A percentile compares a stretch with the other conserved stretches of the same genome.
Evolutionary conservation across 53 echinoderm and acorn worm species (phyloP).

Genomic region (Antedon mediterranea): DNA sequence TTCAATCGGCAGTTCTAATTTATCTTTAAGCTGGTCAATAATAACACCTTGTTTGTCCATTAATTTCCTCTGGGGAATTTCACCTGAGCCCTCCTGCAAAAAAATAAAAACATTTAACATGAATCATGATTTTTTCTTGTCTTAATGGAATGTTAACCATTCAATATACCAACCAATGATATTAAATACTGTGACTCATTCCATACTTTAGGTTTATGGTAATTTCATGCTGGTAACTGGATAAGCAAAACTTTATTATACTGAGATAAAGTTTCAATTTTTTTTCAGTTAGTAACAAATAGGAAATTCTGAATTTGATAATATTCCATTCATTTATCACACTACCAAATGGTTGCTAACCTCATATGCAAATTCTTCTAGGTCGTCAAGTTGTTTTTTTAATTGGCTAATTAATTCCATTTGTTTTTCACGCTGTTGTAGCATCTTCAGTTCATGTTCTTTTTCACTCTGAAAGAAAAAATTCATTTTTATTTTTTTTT

Average conservation of each 20-base stretch:
- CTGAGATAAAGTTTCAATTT: no score
- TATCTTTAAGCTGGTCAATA: constrained; percentile 77
- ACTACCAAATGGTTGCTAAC: constrained; percentile 3
- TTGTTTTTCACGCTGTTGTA: constrained; percentile 83
- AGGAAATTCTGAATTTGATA: no score
- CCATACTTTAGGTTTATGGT: no score
- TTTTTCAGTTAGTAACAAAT: no score
- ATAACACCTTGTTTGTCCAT: constrained; percentile 90
- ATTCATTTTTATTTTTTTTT: not conserved
- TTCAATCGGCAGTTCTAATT: constrained; percentile 70
- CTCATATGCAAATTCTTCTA: constrained; percentile 96
- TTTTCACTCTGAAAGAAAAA: constrained; percentile 56
- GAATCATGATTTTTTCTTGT: not conserved
- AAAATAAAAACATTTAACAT: not conserved
- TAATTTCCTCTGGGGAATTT: constrained; percentile 63
- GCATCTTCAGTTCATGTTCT: constrained; percentile 71
- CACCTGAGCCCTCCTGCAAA: constrained; percentile 64
- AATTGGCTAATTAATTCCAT: constrained; percentile 86
- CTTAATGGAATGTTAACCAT: no score
- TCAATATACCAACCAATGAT: no score
- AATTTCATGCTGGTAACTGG: no score
- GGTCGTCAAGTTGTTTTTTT: constrained; percentile 81
- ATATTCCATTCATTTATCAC: not conserved
- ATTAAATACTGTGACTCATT: no score
- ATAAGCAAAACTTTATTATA: no score